Base-by-base conservation (phyloP, 2,888 invertebrate genomes). In the Rhamnusium bicolor region DNA sequence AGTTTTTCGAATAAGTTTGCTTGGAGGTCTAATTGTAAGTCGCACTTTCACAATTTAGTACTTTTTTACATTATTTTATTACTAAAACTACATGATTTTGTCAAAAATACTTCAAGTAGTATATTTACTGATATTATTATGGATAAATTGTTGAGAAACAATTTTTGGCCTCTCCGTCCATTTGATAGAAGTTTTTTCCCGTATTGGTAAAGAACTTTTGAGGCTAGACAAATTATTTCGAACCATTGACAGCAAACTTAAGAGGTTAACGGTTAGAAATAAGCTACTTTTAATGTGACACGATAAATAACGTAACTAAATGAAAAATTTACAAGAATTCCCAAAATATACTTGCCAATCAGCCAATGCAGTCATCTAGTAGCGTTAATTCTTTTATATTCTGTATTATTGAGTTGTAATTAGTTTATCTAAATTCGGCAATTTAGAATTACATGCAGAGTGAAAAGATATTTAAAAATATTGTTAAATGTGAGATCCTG, bases 401-500 rank as follows among this genome's bases (percentile, higher is more conserved):
- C 60, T 49, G 24, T 56, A 51, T 14, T 27, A 16, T 27, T 63
- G 18, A 19, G 56, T 54, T 69, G 19, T 58, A 72, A 54, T 63
- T 75, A 72, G 68, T 73, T 73, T 72, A 73, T 67, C 70, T 72
- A 75, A 74, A 76, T 74, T 76, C 71, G 74, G 73, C 81, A 83
- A 83, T 80, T 81, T 84, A 84, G 84, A 82, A 81, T 80, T 81
- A 82, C 72, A 82, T 80, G 81, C 82, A 83, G 80, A 82, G 76
- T 80, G 80, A 83, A 79, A 78, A 76, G 76, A 78, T 77, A 78
- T 77, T 71, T 69, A 71, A 73, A 81, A 83, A 84, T 82, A 84
- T 85, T 86, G 86, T 87, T 87, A 84, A 85, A 86, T 86, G 86
- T 87, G 86, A 85, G 85, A 86, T 86, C 84, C 84, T 84, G 85